These are phyloP conservation scores for Dicrostonyx torquatus DNA, from an alignment of 2,797 vertebrate species.

Conservation along the genomic window DNA sequence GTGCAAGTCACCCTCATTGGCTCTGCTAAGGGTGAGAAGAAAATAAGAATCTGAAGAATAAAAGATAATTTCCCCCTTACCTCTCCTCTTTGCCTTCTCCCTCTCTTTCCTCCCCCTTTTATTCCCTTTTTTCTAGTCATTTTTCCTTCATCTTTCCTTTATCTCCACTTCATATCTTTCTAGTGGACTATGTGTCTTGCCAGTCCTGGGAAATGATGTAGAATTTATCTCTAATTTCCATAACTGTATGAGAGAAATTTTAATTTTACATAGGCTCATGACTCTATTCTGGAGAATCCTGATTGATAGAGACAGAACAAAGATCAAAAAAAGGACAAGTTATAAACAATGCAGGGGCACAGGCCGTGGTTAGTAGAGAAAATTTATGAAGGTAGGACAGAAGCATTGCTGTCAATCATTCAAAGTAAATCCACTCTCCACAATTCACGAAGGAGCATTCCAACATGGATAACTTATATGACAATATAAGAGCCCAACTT, in stretches of 20 bases:
- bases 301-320: background rate
- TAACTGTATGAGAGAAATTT: background rate
- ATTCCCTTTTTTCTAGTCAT: background rate
- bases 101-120: background rate
- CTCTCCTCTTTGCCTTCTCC: background rate
- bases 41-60: background rate
- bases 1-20: rapidly evolving
- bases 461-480: background rate
- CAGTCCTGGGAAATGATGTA: background rate
- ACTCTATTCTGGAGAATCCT: background rate
- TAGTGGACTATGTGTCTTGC: background rate
- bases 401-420: background rate
- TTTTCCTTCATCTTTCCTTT: background rate
- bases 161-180: background rate
- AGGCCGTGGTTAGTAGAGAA: background rate
- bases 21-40: background rate
- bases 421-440: too few species aligned
- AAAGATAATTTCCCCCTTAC: background rate
- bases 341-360: too few species aligned
- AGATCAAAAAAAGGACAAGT: background rate
- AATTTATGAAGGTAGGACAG: background rate
- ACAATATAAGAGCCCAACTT: background rate
- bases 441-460: background rate
- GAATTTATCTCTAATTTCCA: background rate
- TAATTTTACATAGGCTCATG: background rate